Percentiles rank a stretch among this genome's conserved stretches.
These are phyloP conservation scores for Heteromurus nitidus DNA, from an alignment of 2,888 invertebrate genomes.

Conservation along the genomic window DNA sequence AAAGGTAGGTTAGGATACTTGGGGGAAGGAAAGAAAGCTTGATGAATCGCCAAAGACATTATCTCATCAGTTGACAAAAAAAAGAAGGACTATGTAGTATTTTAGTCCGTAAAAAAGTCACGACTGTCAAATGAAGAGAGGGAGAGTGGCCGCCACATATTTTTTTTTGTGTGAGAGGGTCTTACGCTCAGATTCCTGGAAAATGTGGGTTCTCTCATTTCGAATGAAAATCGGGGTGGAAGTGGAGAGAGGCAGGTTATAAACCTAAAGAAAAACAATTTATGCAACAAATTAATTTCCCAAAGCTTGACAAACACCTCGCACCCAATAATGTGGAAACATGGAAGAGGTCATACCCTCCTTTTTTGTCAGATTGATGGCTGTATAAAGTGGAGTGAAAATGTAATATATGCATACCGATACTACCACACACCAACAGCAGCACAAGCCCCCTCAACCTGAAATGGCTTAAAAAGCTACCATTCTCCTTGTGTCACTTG, in stretches of 20 bases:
- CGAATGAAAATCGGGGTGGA: neutral
- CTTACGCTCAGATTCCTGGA: constrained; percentile 12
- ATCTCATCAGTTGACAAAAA: constrained; percentile 44
- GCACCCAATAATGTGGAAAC: constrained; percentile 43
- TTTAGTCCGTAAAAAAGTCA: neutral
- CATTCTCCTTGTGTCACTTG: constrained; percentile 6
- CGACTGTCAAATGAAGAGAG: no score
- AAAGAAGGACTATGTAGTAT: constrained; percentile 6
- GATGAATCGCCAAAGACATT: constrained; percentile 64
- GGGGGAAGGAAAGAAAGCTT: constrained; percentile 49
- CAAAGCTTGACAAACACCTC: no score
- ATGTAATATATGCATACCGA: no score
- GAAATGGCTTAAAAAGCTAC: no score
- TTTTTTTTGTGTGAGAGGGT: no score
- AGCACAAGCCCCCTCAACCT: no score
- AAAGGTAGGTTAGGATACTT: no score
- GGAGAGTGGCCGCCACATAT: no score
- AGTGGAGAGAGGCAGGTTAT: neutral
- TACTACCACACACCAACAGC: no score
- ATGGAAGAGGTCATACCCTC: constrained; percentile 43
- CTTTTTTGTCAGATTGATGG: neutral
- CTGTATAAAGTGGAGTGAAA: no score
- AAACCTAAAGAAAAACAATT: constrained; percentile 51
- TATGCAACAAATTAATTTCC: constrained; percentile 60
- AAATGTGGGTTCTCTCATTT: neutral